phyloP scores from a whole-genome alignment of 1,140 invertebrate genomes.

The Venturia canescens region DNA sequence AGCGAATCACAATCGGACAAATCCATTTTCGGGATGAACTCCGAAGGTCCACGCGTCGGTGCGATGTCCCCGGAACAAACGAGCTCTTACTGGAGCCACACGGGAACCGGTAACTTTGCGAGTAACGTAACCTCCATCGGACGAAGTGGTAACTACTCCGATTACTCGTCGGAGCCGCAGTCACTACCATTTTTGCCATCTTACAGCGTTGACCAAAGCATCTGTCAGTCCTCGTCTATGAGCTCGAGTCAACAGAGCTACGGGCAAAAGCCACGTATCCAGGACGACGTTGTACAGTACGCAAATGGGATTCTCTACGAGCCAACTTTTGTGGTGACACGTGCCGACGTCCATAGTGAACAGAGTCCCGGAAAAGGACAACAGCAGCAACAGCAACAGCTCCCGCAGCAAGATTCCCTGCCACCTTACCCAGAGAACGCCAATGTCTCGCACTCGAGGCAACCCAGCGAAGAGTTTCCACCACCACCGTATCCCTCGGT shows the following conservation, averaged over 20 bases:
- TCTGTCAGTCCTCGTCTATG: constrained; percentile 19
- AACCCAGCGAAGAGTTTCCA: constrained; percentile 80
- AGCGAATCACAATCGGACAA: constrained; percentile 77
- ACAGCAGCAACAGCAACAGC: constrained; percentile 48
- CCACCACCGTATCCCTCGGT: constrained; percentile 87
- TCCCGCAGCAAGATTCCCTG: constrained; percentile 55
- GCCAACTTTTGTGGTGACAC: constrained; percentile 81
- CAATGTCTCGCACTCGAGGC: constrained; percentile 70
- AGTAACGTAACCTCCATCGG: constrained; percentile 49
- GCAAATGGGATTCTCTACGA: constrained; percentile 76
- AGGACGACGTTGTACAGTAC: constrained; percentile 78
- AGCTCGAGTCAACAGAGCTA: constrained; percentile 60
- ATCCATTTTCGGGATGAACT: constrained; percentile 73
- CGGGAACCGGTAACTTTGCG: constrained; percentile 52
- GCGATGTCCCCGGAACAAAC: constrained; percentile 66
- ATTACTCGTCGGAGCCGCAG: constrained; percentile 79
- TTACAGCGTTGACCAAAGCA: constrained; percentile 70
- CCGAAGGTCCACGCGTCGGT: constrained; percentile 66
- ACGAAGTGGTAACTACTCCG: constrained; percentile 71
- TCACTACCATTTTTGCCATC: constrained; percentile 82
- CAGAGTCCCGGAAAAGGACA: constrained; percentile 81
- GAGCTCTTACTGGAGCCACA: constrained; percentile 70
- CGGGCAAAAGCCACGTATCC: constrained; percentile 69
- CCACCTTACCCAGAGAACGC: constrained; percentile 72
- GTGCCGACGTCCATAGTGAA: constrained; percentile 89